Evolutionary conservation across 2,888 invertebrate species (phyloP), one percentile per base, ranked within the genome.

Genomic region (Ditula angustiorana): DNA sequence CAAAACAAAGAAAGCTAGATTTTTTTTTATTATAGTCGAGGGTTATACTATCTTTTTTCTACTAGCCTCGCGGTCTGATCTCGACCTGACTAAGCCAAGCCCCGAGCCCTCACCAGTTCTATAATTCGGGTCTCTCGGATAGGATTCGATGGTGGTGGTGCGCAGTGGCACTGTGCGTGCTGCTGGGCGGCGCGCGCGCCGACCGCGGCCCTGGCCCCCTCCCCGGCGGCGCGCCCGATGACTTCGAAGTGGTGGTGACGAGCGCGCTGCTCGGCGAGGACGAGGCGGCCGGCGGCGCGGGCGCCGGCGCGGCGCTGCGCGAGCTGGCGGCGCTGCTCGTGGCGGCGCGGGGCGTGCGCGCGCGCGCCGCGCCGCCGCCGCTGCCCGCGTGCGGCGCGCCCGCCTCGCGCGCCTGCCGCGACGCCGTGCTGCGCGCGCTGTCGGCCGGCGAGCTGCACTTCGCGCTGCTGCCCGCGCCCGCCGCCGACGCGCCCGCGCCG

Each of bases 381-480:
- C 47, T 47, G 16, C 19, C 19, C 21, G 67, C 61, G 61, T 67
- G 75, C 67, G 49, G 61, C 16, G 50, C 65, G 65, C 53, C 72
- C 75, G 57, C 77, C 77, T 24, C 68, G 67, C 67, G 67, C 47
- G 67, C 67, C 33, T 75, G 81, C 66, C 70, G 72, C 49, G 68
- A 71, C 61, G 76, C 75, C 46, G 61, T 74, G 49, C 67, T 74
- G 56, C 69, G 69, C 26, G 74, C 74, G 53, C 70, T 80, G 61
- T 68, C 71, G 24, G 72, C 63, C 65, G 78, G 75, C 67, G 58
- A 47, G 16, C 59, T 74, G 65, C 77, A 75, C 59, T 83, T 66
- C 4, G 83, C 83, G 11, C 58, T 85, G 61, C 66, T 83, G 67
- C 74, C 81, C n/a, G 77, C 76, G 65, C 66, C 80, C 61, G 70